These are phyloP conservation scores for Drosophila lutescens DNA, from an alignment of 2,888 invertebrate species.

Conservation along the genomic window DNA sequence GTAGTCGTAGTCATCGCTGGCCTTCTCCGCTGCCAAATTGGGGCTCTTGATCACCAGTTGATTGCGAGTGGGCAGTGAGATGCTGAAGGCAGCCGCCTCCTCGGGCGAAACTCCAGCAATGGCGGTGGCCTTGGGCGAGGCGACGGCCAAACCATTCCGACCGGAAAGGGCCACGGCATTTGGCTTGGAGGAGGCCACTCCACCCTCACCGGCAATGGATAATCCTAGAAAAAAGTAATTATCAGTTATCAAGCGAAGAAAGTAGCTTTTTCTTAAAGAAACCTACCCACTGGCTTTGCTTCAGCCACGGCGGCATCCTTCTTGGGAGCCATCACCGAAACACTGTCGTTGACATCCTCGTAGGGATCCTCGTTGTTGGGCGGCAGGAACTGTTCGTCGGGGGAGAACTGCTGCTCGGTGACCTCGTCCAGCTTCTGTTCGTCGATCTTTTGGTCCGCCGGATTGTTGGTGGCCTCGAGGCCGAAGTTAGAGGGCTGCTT, in stretches of 20 bases:
- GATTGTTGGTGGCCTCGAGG: conserved; percentile 56
- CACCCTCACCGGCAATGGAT: conserved; percentile 87
- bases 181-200: conserved; percentile 90
- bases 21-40: conserved; percentile 49
- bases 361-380: conserved; percentile 79
- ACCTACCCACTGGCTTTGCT: conserved; percentile 89
- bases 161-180: conserved; percentile 90
- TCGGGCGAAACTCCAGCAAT: conserved; percentile 88
- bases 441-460: conserved; percentile 67
- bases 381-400: conserved; percentile 80
- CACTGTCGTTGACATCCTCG: conserved; percentile 83
- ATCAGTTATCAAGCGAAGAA: too few species aligned
- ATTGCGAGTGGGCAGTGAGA: conserved; percentile 80
- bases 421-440: conserved; percentile 75
- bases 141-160: conserved; percentile 88
- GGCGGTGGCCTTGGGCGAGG: conserved; percentile 90
- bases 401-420: conserved; percentile 74
- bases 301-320: conserved; percentile 89
- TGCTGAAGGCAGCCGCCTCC: conserved; percentile 83
- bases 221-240: conserved; percentile 85
- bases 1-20: conserved; percentile 75
- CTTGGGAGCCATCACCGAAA: conserved; percentile 86
- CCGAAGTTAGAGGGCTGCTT: conserved; percentile 70
- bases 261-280: background rate
- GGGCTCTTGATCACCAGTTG: conserved; percentile 79